Evolutionary conservation across 2,113 vertebrate genomes (phyloP), one percentile per base, ranked within the genome.

Genomic region (Pelobates fuscus): DNA sequence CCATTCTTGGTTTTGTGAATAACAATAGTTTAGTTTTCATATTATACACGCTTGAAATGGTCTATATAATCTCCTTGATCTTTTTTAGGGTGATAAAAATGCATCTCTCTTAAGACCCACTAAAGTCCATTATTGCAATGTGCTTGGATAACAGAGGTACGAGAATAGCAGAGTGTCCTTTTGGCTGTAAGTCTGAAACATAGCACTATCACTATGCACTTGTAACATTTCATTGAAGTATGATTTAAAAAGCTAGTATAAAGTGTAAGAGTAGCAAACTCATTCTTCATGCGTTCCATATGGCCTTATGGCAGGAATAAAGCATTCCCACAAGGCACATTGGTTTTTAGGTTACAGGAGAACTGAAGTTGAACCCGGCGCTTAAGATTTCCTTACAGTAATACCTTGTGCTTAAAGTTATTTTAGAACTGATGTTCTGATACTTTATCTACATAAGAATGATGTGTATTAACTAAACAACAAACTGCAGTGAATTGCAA

Each of bases 291-390:
- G 43, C 43, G 32, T 68, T 77, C 73, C 73, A 77, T 64, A 77
- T 77, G 73, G 55, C 57, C 67, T 52, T 46, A 61, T 44, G 65
- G 73, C 70, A 61, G 27, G 68, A 64, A 68, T 68, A 77, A 77
- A 77, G 73, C 73, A 61, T 77, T 77, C 65, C 65, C 73, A 68
- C 37, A 76, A 67, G 73, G 64, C 65, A 52, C 55, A 71, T 24
- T n/a, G 23, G 59, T 26, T 57, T 61, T 21, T 61, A 59, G 44
- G 30, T 37, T 68, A 68, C 57, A 68, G 43, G 46, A 68, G 73
- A 77, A 77, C 73, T 77, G 37, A 2, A 77, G 55, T 68, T 77
- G 73, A 77, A 77, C 73, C 32, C 65, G 26, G 25, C 52, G 21
- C 65, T 25, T 67, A 37, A 37, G 32, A 37, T 10, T 10, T 37